Evolutionary conservation across 64 coral and sea anemone genomes (phyloP).

Genomic region (Hydrozoanthus tunicans): DNA sequence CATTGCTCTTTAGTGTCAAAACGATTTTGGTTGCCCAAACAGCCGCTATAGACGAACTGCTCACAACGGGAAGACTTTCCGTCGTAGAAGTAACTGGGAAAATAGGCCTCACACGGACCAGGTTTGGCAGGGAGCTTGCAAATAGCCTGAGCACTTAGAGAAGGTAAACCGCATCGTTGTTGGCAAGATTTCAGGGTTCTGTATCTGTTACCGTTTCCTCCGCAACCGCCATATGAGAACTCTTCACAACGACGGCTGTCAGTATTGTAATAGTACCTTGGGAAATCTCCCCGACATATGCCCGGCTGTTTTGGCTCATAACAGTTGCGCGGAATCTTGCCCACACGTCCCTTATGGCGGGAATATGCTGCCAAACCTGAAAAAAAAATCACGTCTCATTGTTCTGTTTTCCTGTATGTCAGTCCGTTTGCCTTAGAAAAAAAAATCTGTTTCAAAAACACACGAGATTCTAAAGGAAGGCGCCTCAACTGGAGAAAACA

Average conservation of each 20-base stretch:
- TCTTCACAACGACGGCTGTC: neutral
- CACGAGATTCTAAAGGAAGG: no score
- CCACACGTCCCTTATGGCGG: no score
- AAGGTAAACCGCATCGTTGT: neutral
- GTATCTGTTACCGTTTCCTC: conserved; percentile 18
- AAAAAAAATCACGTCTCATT: no score
- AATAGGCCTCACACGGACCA: neutral
- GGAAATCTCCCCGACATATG: neutral
- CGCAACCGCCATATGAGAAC: conserved; percentile 19
- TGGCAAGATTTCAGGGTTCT: neutral
- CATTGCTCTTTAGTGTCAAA: neutral
- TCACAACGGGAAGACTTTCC: neutral
- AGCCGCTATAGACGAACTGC: neutral
- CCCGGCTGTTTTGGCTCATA: neutral
- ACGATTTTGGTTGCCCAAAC: neutral
- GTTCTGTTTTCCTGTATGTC: no score
- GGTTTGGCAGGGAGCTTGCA: neutral
- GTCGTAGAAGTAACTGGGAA: neutral
- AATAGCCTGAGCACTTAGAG: neutral
- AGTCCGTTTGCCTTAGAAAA: no score
- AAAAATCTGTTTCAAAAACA: no score
- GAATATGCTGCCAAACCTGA: no score
- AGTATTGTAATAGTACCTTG: neutral
- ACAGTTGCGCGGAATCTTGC: neutral
- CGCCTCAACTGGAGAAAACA: no score